Conservation (phyloP, 2,888 invertebrate genomes). For the Aproaerema taeniolella region DNA sequence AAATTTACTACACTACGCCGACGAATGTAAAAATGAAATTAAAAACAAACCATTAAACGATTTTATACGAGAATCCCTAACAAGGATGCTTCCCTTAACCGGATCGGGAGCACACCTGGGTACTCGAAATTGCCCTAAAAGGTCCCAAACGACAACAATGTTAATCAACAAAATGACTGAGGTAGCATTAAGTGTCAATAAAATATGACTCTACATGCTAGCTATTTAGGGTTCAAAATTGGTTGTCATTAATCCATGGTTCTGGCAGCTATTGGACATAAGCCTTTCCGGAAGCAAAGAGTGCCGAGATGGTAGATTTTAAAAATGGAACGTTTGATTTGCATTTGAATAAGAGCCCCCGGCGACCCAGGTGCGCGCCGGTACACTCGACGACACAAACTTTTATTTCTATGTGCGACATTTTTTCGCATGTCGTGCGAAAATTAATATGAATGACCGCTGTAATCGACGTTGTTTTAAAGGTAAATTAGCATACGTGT, state of each 20-base stretch:
- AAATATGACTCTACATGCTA: conserved; percentile 23
- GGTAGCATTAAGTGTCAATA: conserved; percentile 16
- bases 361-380: conserved; percentile 72
- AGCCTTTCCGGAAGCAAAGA: conserved; percentile 73
- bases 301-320: conserved; percentile 75
- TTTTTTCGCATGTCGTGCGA: conserved; percentile 18
- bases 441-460: conserved; percentile 60
- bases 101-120: conserved; percentile 78
- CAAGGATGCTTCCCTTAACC: conserved; percentile 76
- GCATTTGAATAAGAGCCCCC: conserved; percentile 77
- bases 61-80: conserved; percentile 73
- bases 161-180: conserved; percentile 33
- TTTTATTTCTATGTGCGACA: conserved; percentile 22
- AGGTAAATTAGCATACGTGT: conserved; percentile 47
- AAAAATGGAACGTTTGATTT: conserved; percentile 79
- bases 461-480: conserved; percentile 49
- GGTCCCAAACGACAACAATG: conserved; percentile 65
- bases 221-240: conserved; percentile 30
- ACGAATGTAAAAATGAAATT: conserved; percentile 70
- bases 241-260: conserved; percentile 25
- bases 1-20: conserved; percentile 60
- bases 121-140: conserved; percentile 72
- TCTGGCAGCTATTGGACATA: conserved; percentile 63
- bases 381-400: conserved; percentile 60
- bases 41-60: conserved; percentile 77